Evolutionary conservation across 2,113 vertebrate genomes (phyloP).

Genomic region (Poeciliopsis prolifica): DNA sequence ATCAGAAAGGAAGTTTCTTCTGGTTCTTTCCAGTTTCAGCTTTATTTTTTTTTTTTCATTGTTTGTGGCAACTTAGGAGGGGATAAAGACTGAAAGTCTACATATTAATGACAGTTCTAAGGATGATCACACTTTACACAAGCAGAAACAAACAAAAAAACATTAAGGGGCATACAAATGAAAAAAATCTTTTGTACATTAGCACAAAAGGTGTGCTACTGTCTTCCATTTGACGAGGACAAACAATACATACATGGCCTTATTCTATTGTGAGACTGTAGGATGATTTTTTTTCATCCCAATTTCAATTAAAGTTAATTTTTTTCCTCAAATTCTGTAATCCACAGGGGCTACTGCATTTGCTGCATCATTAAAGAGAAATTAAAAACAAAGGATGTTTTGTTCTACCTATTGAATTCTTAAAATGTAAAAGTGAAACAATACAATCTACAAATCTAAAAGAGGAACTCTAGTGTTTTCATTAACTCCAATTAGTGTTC

Average conservation of each 20-base stretch:
- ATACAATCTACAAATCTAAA: conserved; percentile 11
- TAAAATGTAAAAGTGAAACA: neutral
- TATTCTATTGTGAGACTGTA: no score
- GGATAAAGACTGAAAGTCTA: neutral
- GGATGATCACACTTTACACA: no score
- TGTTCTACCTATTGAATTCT: neutral
- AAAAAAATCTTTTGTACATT: no score
- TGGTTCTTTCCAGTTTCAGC: neutral
- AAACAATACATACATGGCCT: no score
- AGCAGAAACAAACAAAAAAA: no score
- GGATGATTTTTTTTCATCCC: no score
- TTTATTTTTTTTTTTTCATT: neutral
- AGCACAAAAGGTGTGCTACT: no score
- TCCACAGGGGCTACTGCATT: neutral
- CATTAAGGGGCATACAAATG: no score
- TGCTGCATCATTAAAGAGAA: neutral
- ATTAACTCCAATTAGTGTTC: conserved; percentile 8
- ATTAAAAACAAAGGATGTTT: neutral
- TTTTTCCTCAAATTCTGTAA: neutral
- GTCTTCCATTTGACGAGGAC: no score
- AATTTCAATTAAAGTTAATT: no score
- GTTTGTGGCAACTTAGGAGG: no score
- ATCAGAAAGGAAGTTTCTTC: neutral
- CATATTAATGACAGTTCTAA: neutral
- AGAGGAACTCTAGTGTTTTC: conserved; percentile 24